Percentiles rank a stretch among this genome's conserved stretches.
These are phyloP conservation scores for Folsomia candida DNA, from an alignment of 2,888 invertebrate species.

Conservation along the genomic window DNA sequence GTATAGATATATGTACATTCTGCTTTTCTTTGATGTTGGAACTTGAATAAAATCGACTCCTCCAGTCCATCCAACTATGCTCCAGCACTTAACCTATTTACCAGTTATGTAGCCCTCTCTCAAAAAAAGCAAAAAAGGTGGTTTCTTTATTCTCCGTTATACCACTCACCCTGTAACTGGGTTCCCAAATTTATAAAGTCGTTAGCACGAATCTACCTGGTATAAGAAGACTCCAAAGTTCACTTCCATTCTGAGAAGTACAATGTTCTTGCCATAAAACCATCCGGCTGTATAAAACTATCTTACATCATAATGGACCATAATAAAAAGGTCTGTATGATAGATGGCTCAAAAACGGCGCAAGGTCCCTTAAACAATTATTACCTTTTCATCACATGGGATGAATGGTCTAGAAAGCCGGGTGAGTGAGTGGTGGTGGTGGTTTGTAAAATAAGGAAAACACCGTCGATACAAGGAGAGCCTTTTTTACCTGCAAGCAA, in stretches of 20 bases:
- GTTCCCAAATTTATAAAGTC: too few species aligned
- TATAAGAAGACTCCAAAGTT: not conserved
- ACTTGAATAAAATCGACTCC: not conserved
- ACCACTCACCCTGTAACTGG: too few species aligned
- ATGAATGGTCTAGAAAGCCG: not conserved
- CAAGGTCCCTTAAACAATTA: not conserved
- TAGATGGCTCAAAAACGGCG: not conserved
- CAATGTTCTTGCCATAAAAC: not conserved
- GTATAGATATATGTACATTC: not conserved
- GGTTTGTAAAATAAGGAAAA: not conserved
- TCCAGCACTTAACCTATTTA: not conserved
- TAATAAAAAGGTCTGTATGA: not conserved
- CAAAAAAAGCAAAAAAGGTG: not conserved
- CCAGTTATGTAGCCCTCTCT: not conserved
- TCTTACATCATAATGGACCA: too few species aligned
- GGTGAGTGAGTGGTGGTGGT: not conserved
- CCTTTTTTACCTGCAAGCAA: not conserved
- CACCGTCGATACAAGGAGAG: not conserved
- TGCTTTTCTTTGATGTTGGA: not conserved
- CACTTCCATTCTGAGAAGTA: not conserved
- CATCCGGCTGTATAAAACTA: too few species aligned
- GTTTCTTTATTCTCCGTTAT: too few species aligned
- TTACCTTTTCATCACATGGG: not conserved
- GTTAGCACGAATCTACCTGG: not conserved
- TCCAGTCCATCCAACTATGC: not conserved